A percentile compares a stretch with the other conserved stretches of the same genome.
Conservation (phyloP, 2,113 vertebrate species). For the Lepus americanus region DNA sequence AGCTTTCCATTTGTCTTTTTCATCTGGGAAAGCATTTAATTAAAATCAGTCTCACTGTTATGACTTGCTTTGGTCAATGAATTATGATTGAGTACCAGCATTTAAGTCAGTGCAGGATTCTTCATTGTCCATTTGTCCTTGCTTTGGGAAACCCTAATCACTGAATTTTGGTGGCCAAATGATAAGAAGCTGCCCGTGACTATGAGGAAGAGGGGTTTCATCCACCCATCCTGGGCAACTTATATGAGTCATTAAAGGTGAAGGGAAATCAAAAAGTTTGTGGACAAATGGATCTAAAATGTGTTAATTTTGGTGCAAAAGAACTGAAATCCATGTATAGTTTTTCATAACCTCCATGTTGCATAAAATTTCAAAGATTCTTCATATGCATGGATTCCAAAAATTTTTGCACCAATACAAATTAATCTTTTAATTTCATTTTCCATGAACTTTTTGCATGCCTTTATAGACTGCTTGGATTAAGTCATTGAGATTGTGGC, state of each 20-base stretch:
- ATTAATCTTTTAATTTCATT: no score
- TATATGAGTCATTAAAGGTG: not conserved
- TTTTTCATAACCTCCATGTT: no score
- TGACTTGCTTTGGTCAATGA: not conserved
- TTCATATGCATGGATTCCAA: no score
- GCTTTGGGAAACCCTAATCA: not conserved
- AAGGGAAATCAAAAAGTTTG: no score
- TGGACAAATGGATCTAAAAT: no score
- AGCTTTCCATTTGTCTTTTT: not conserved
- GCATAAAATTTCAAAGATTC: no score
- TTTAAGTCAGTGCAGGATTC: not conserved
- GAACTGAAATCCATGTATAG: no score
- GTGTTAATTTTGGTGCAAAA: no score
- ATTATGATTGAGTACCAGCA: not conserved
- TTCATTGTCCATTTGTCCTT: not conserved
- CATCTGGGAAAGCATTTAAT: not conserved
- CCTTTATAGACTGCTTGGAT: not conserved
- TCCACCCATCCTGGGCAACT: no score
- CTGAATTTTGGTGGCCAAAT: not conserved
- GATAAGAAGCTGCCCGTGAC: no score
- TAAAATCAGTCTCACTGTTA: not conserved
- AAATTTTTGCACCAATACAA: no score
- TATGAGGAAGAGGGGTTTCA: not conserved
- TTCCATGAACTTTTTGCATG: no score
- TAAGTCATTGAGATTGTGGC: not conserved